Percentiles rank a stretch among this genome's conserved stretches.
These are phyloP conservation scores for Ophion slaviceki DNA, from an alignment of 2,888 invertebrate species.

Conservation along the genomic window DNA sequence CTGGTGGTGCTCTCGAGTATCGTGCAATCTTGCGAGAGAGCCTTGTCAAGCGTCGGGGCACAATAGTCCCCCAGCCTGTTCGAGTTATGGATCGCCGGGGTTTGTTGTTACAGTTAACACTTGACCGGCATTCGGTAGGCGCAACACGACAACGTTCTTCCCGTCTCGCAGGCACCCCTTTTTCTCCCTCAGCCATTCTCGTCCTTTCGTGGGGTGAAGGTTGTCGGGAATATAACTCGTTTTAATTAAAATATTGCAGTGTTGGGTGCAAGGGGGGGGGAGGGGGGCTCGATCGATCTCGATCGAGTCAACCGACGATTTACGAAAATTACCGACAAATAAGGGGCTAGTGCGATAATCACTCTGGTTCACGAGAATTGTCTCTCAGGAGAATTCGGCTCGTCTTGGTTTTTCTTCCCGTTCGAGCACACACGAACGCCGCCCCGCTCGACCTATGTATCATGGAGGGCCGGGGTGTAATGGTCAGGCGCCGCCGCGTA, in stretches of 20 bases:
- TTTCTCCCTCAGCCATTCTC: constrained; percentile 51
- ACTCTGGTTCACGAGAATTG: no score
- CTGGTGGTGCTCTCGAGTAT: constrained; percentile 20
- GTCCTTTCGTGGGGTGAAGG: constrained; percentile 53
- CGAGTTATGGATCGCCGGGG: constrained; percentile 70
- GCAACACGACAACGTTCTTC: constrained; percentile 13
- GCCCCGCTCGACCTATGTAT: constrained; percentile 45
- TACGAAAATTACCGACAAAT: background rate
- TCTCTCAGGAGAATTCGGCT: background rate
- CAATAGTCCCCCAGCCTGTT: constrained; percentile 45
- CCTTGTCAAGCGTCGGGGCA: constrained; percentile 50
- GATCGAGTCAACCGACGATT: background rate
- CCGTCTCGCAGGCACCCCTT: constrained; percentile 53
- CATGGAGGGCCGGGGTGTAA: constrained; percentile 1
- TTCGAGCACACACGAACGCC: no score
- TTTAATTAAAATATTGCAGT: constrained; percentile 56
- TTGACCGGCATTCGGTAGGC: constrained; percentile 73
- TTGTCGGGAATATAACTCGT: constrained; percentile 49
- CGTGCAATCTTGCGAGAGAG: constrained; percentile 42
- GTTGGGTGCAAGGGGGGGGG: background rate
- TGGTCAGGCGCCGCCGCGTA: constrained; percentile 53
- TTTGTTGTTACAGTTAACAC: constrained; percentile 78
- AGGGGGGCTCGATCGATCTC: background rate
- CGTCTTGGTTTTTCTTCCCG: background rate
- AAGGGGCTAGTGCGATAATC: background rate